phyloP scores from a whole-genome alignment of 2,888 invertebrate genomes.

The Caenorhabditis zanzibari region DNA sequence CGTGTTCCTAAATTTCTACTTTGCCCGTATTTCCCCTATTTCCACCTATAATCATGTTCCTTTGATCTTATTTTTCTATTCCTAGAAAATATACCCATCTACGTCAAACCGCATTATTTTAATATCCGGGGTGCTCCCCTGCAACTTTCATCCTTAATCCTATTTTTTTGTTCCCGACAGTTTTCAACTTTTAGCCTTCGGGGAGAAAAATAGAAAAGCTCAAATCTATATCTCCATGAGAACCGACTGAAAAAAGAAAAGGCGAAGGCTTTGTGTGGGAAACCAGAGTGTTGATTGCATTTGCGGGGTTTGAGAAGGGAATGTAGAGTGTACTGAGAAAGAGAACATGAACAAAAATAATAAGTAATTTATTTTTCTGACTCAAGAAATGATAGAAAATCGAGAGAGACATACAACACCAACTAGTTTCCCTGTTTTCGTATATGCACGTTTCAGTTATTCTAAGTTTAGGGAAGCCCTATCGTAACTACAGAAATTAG shows the following conservation, averaged over 20 bases:
- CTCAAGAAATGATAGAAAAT: constrained; percentile 9
- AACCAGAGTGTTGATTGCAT: constrained; percentile 21
- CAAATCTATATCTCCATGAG: background rate
- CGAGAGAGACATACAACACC: background rate
- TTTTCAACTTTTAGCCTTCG: background rate
- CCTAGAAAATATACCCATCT: too few species aligned
- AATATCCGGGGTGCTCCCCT: too few species aligned
- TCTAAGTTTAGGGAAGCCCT: constrained; percentile 1
- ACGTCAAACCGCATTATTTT: too few species aligned
- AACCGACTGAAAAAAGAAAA: background rate
- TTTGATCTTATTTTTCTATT: background rate
- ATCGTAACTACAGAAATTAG: too few species aligned
- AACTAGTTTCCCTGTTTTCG: constrained; percentile 9
- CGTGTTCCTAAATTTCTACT: too few species aligned
- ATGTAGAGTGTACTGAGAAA: constrained; percentile 10
- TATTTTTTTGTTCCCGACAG: too few species aligned
- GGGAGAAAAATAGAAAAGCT: background rate
- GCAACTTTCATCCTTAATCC: too few species aligned
- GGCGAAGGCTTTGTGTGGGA: constrained; percentile 18
- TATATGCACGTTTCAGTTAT: background rate
- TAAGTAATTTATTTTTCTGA: constrained; percentile 25
- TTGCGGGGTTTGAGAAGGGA: background rate
- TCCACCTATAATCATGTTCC: too few species aligned
- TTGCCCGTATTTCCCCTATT: too few species aligned
- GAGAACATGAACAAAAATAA: background rate